phyloP scores from a whole-genome alignment of 2,888 invertebrate genomes.

The Octonoba sinensis region DNA sequence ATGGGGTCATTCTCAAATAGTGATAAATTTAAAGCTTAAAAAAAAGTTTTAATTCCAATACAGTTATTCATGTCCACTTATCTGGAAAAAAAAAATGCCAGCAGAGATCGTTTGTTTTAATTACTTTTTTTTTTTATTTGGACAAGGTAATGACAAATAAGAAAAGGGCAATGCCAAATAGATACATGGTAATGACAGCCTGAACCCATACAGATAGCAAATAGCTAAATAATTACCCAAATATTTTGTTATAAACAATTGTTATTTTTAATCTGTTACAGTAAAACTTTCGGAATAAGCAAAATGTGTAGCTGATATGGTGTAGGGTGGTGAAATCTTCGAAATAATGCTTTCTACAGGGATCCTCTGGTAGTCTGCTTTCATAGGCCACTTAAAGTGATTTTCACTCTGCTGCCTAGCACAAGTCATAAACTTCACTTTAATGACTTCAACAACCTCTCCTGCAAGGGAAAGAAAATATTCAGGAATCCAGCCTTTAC shows the following conservation, averaged over 20 bases:
- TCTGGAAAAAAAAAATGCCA: background rate
- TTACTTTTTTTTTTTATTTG: background rate
- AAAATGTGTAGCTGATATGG: background rate
- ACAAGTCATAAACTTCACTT: conserved; percentile 3
- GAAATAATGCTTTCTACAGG: background rate
- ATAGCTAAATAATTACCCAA: background rate
- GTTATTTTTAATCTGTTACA: background rate
- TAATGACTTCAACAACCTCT: background rate
- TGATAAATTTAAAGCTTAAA: no score
- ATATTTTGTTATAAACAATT: background rate
- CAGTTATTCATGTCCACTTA: background rate
- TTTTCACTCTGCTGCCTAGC: conserved; percentile 1
- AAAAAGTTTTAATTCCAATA: no score
- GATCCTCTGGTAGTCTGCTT: background rate
- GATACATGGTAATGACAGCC: conserved; percentile 6
- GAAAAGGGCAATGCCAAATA: no score
- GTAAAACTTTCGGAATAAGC: conserved; percentile 1
- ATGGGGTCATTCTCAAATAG: no score
- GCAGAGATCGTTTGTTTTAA: conserved; percentile 8
- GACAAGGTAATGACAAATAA: no score
- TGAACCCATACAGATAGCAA: background rate
- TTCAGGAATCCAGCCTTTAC: no score
- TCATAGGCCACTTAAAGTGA: background rate
- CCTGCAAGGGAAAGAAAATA: no score
- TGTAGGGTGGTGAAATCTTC: background rate